Percentiles rank a stretch among this genome's conserved stretches.
Conservation (phyloP, 2,113 vertebrate species). For the Chrysochloris asiatica region DNA sequence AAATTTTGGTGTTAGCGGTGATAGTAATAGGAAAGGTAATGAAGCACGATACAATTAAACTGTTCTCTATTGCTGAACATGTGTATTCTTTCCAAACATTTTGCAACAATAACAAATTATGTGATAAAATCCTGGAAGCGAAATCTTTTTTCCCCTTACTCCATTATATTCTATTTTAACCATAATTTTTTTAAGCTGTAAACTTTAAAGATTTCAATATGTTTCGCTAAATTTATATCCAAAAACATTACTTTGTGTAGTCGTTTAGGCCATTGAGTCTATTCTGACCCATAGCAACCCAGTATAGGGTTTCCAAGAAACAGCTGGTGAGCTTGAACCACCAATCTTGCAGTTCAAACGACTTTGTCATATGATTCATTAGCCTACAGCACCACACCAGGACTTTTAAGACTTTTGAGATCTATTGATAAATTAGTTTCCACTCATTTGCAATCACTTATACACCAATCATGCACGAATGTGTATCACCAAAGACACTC, state of each 20-base stretch:
- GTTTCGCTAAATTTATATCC: neutral
- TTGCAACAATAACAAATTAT: neutral
- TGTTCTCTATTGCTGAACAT: neutral
- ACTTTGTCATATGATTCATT: too few species aligned
- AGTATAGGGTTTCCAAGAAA: too few species aligned
- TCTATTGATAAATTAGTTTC: neutral
- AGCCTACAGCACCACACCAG: too few species aligned
- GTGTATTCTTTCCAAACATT: neutral
- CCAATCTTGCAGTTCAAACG: too few species aligned
- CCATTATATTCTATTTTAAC: slow-evolving; percentile 17
- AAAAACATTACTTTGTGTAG: neutral
- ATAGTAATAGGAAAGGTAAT: neutral
- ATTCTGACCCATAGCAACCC: too few species aligned
- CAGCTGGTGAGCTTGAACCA: too few species aligned
- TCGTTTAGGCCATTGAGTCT: too few species aligned
- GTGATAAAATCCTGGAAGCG: slow-evolving; percentile 4
- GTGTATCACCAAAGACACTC: neutral
- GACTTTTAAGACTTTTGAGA: neutral
- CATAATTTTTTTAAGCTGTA: neutral
- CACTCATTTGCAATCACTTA: slow-evolving; percentile 7
- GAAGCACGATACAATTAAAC: slow-evolving; percentile 3
- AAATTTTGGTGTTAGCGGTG: neutral
- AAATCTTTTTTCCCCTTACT: neutral
- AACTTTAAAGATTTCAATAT: neutral
- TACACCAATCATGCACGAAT: neutral